Conservation (phyloP, 2,113 vertebrate genomes). For the Macquaria australasica region DNA sequence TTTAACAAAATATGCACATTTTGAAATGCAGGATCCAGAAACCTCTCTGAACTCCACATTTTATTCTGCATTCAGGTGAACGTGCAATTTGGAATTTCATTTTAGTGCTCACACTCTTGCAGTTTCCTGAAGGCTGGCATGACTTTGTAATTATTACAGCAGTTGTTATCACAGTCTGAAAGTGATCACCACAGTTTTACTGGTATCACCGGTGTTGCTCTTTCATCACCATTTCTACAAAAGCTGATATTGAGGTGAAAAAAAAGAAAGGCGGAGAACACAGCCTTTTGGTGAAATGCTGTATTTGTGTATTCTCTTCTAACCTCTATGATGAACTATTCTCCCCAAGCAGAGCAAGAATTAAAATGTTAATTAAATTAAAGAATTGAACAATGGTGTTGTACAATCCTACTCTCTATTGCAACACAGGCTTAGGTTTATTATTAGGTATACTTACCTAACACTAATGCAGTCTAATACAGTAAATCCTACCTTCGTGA, state of each 20-base stretch:
- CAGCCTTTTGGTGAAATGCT: not conserved
- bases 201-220: not conserved
- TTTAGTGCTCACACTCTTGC: constrained; percentile 2
- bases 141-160: not conserved
- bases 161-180: not conserved
- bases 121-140: not conserved
- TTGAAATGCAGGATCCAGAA: constrained; percentile 40
- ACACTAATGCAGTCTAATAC: not conserved
- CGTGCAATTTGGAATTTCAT: not conserved
- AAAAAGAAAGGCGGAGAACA: not conserved
- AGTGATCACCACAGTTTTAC: not conserved
- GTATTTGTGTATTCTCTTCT: not conserved
- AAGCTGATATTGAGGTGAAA: not conserved
- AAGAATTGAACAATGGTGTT: not conserved
- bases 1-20: constrained; percentile 41
- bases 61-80: constrained; percentile 29
- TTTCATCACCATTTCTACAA: not conserved
- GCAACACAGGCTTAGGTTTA: not conserved
- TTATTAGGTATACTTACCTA: not conserved
- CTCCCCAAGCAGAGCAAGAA: not conserved
- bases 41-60: constrained; percentile 33
- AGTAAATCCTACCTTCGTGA: not conserved
- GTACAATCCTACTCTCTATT: not conserved
- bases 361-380: not conserved
- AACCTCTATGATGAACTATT: not conserved